phyloP scores from a whole-genome alignment of 1,140 invertebrate genomes.

The Neotoxoptera formosana region DNA sequence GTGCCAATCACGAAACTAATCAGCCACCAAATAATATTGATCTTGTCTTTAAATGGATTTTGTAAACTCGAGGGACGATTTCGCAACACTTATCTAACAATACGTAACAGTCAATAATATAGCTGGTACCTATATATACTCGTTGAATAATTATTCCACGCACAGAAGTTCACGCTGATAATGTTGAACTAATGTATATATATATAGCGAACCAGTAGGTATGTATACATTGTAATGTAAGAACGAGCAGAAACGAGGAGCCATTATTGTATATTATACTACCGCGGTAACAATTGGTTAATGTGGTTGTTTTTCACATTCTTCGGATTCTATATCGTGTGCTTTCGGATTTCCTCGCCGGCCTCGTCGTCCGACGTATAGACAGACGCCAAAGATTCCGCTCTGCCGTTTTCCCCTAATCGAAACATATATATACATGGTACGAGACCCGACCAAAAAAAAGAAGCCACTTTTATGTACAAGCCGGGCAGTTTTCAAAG shows the following conservation, averaged over 20 bases:
- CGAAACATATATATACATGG: too few species aligned
- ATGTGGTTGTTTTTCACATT: conserved; percentile 8
- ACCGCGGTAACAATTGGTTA: not conserved
- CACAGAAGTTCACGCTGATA: not conserved
- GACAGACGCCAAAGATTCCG: conserved; percentile 17
- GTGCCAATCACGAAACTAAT: not conserved
- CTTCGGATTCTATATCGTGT: not conserved
- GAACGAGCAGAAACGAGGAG: not conserved
- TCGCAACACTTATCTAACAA: not conserved
- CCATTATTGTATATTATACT: not conserved
- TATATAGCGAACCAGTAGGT: not conserved
- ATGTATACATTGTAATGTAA: not conserved
- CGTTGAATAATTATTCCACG: not conserved
- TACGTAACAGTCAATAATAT: not conserved
- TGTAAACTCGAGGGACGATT: not conserved
- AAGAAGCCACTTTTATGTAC: not conserved
- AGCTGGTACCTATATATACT: not conserved
- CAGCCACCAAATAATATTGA: not conserved
- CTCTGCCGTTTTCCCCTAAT: not conserved
- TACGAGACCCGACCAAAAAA: not conserved
- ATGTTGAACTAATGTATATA: not conserved
- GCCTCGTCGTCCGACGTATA: not conserved
- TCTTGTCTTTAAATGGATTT: not conserved
- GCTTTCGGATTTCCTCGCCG: not conserved
- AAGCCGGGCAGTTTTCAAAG: conserved; percentile 1